Percentiles rank a stretch among this genome's conserved stretches.
These are phyloP conservation scores for Lasioglossum villosulum DNA, from an alignment of 2,888 invertebrate species.

Conservation along the genomic window DNA sequence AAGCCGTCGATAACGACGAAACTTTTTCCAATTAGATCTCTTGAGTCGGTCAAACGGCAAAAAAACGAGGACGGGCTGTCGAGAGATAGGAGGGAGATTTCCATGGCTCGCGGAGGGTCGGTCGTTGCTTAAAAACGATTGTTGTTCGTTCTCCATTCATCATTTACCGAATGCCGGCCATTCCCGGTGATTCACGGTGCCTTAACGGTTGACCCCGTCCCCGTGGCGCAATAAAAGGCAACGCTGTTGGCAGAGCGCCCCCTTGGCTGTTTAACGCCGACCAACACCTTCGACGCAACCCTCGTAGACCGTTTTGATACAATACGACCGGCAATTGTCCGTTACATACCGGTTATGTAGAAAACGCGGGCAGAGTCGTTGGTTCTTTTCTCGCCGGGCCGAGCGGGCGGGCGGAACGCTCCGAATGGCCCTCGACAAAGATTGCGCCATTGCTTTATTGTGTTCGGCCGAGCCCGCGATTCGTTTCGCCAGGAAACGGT, in stretches of 20 bases:
- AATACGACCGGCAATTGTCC: conserved; percentile 46
- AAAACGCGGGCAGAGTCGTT: conserved; percentile 36
- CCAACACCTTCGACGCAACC: conserved; percentile 30
- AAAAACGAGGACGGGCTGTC: not conserved
- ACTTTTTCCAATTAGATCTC: conserved; percentile 25
- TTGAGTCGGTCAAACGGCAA: not conserved
- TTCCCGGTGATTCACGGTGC: conserved; percentile 39
- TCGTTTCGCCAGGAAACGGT: conserved; percentile 3
- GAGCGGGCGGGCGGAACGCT: conserved; percentile 8
- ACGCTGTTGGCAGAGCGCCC: conserved; percentile 48
- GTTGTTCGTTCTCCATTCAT: conserved; percentile 11
- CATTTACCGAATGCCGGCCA: conserved; percentile 21
- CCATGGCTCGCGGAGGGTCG: not conserved
- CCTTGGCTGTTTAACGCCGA: conserved; percentile 26
- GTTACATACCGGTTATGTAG: conserved; percentile 36
- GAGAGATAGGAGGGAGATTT: not conserved
- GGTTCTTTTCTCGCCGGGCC: not conserved
- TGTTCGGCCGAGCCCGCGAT: conserved; percentile 15
- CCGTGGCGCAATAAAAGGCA: conserved; percentile 44
- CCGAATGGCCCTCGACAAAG: conserved; percentile 24
- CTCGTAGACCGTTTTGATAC: conserved; percentile 31
- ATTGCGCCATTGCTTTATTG: conserved; percentile 38
- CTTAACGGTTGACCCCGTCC: conserved; percentile 50
- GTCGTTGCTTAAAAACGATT: not conserved
- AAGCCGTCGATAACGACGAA: conserved; percentile 3